Evolutionary conservation across 1,140 invertebrate species (phyloP), one percentile per base, ranked within the genome.

Genomic region (Harpegnathos saltator): DNA sequence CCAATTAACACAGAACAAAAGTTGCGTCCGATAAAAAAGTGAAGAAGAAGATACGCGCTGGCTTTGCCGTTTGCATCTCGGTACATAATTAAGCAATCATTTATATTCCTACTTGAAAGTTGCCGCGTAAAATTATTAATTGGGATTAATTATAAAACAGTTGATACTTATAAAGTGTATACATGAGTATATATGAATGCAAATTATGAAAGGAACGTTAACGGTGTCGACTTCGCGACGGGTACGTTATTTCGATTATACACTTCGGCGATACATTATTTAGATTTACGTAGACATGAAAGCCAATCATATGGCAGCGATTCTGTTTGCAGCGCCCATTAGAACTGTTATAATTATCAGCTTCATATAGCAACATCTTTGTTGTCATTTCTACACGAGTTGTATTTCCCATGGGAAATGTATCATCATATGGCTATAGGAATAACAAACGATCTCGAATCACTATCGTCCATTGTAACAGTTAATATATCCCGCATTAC

Each of bases 201-300:
- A 33, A 65, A 66, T 77, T 38, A 54, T 77, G 24, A 44, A 77
- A 77, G 26, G 63, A 9, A 15, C 17, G 7, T 22, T 38, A 77
- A 14, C 14, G 12, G 12, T 1, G 22, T 5, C 33, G 22, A 14
- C 54, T 74, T n/a, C n/a, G 33, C 26, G 2, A 22, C 1, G 7
- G 2, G 5, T 7, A 54, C 29, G 26, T 68, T 54, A 56, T 68
- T 66, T 66, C 19, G 17, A 66, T 33, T 15, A 24, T n/a, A 24
- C 56, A 38, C 22, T 19, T 17, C 22, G 54, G 14, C 26, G 38
- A 44, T 59, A 26, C 11, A 22, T 17, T 58, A 44, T 7, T 78
- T 48, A 3, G 12, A 29, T 78, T 58, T 19, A 12, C 26, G 12
- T 44, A 26, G 3, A 9, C 44, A 48, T 22, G 22, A 69, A 56